A percentile compares a stretch with the other conserved stretches of the same genome.
These are phyloP conservation scores for Seira ritae DNA, from an alignment of 2,888 invertebrate species.

Conservation along the genomic window DNA sequence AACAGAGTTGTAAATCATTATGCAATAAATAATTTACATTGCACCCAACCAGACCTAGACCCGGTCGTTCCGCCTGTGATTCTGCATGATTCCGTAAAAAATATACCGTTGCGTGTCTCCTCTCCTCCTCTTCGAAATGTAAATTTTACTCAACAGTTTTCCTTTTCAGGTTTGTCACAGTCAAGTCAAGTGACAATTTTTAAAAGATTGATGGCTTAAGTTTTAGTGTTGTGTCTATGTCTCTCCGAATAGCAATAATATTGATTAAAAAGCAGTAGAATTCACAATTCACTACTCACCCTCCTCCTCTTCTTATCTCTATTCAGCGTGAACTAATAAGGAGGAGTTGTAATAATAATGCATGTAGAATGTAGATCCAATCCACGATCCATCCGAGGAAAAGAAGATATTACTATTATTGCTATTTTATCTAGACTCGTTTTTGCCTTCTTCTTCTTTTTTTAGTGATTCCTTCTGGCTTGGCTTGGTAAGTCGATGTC, in stretches of 20 bases:
- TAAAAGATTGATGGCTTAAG: background rate
- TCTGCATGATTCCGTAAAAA: too few relatives aligned
- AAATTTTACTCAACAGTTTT: too few relatives aligned
- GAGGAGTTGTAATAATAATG: background rate
- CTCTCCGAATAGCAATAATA: background rate
- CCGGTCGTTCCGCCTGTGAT: too few relatives aligned
- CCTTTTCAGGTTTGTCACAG: too few relatives aligned
- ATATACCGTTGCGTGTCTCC: slow-evolving; percentile 2
- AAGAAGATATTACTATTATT: too few relatives aligned
- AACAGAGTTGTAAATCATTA: slow-evolving; percentile 11
- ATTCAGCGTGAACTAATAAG: slow-evolving; percentile 14
- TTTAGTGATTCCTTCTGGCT: background rate
- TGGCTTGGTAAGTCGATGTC: too few relatives aligned
- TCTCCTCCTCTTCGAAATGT: slow-evolving; percentile 3
- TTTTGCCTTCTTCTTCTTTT: too few relatives aligned
- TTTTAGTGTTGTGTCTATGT: too few relatives aligned
- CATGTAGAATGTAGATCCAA: too few relatives aligned
- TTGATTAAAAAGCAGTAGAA: background rate
- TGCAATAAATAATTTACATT: background rate
- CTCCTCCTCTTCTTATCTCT: slow-evolving; percentile 1
- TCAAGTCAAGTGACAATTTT: slow-evolving; percentile 18
- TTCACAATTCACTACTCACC: too few relatives aligned
- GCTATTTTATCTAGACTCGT: background rate
- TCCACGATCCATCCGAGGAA: too few relatives aligned
- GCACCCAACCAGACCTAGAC: too few relatives aligned